Evolutionary conservation across 2,113 vertebrate genomes (phyloP).

Genomic region (Alosa alosa): DNA sequence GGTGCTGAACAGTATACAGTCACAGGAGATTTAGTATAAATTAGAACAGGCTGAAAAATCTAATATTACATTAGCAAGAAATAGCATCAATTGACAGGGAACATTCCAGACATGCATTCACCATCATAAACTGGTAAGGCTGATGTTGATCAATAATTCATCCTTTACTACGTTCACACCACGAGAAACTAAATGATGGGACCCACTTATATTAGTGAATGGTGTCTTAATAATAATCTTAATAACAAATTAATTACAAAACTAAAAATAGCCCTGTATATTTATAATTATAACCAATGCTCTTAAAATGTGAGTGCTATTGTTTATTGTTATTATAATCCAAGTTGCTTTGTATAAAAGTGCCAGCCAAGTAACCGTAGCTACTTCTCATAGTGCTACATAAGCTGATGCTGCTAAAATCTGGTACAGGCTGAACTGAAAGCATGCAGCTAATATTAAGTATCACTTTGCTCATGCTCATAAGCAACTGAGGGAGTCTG

Average conservation of each 20-base stretch:
- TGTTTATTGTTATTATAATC: too few species aligned
- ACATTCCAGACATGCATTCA: background rate
- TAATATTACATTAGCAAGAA: background rate
- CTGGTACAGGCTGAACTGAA: background rate
- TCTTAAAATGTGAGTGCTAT: too few species aligned
- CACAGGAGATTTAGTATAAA: background rate
- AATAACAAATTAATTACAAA: background rate
- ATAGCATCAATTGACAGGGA: background rate
- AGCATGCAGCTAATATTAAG: background rate
- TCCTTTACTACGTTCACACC: background rate
- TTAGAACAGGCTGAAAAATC: background rate
- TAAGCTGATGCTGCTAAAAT: background rate
- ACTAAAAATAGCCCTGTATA: background rate
- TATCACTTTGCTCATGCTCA: background rate
- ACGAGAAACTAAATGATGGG: background rate
- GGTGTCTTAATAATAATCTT: background rate
- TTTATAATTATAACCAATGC: too few species aligned
- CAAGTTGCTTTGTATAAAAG: too few species aligned
- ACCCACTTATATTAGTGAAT: background rate
- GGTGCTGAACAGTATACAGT: background rate
- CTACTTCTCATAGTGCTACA: too few species aligned
- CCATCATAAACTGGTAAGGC: background rate
- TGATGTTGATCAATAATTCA: constrained; percentile 12
- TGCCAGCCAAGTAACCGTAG: too few species aligned
- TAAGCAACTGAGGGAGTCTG: background rate